Evolutionary conservation across 2,797 vertebrate genomes (phyloP).

Genomic region (Leucoraja ocellata): DNA sequence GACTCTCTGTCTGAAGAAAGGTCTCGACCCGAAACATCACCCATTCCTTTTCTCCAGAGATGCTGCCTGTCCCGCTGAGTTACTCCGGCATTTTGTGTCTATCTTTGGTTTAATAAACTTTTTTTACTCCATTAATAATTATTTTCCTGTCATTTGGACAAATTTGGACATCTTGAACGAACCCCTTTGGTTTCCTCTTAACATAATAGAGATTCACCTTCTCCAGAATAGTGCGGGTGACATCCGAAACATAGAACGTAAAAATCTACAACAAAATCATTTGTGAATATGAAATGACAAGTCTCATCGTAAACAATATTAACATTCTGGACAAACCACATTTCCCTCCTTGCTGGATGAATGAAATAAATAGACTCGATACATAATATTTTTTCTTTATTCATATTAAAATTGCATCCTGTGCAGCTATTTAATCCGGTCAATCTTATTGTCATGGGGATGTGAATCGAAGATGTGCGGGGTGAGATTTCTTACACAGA

Average conservation of each 20-base stretch:
- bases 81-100: no score
- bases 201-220: not conserved
- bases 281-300: not conserved
- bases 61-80: no score
- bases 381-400: not conserved
- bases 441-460: not conserved
- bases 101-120: not conserved
- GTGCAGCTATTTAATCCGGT: not conserved
- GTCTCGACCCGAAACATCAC: no score
- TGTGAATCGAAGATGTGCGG: not conserved
- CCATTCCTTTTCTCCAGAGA: no score
- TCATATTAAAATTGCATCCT: constrained; percentile 2
- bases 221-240: not conserved
- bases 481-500: no score
- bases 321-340: not conserved
- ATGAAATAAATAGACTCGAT: not conserved
- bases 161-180: not conserved
- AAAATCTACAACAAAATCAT: not conserved
- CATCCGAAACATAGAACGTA: not conserved
- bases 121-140: not conserved
- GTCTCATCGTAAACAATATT: not conserved
- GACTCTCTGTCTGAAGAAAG: no score
- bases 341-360: not conserved
- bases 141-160: not conserved
- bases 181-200: not conserved